Evolutionary conservation across 1,140 invertebrate species (phyloP).

Genomic region (Drosophila kikkawai): DNA sequence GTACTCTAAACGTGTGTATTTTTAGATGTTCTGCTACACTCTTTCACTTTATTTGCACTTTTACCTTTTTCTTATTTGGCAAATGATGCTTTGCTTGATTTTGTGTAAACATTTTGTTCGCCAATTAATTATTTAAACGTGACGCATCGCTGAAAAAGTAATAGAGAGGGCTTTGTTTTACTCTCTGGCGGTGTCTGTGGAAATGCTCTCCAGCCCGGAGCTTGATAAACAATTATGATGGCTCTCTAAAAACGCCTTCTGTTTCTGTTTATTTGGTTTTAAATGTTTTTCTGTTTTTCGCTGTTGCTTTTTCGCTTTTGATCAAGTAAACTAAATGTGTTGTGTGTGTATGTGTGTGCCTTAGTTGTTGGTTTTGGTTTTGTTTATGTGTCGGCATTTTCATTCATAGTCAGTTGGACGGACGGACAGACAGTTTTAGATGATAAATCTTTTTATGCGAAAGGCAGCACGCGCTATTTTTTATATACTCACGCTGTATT

Average conservation of each 20-base stretch:
- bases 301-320: constrained; percentile 31
- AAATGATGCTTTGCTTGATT: constrained; percentile 22
- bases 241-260: constrained; percentile 64
- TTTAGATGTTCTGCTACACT: neutral
- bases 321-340: constrained; percentile 34
- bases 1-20: neutral
- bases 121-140: constrained; percentile 53
- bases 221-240: constrained; percentile 65
- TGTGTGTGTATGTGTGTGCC: constrained; percentile 32
- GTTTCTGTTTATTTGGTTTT: constrained; percentile 60
- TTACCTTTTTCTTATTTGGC: neutral
- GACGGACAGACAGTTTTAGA: constrained; percentile 36
- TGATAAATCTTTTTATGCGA: constrained; percentile 66
- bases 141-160: constrained; percentile 31
- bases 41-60: neutral
- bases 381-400: constrained; percentile 70
- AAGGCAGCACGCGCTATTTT: constrained; percentile 58
- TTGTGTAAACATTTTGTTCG: constrained; percentile 52
- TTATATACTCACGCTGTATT: constrained; percentile 18
- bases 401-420: constrained; percentile 67
- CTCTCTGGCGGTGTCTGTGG: neutral
- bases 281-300: constrained; percentile 47
- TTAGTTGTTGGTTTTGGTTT: constrained; percentile 34
- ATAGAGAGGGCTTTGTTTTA: constrained; percentile 23
- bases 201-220: constrained; percentile 41